Conservation (phyloP, 1,140 invertebrate genomes). For the Lepidurus couesii region DNA sequence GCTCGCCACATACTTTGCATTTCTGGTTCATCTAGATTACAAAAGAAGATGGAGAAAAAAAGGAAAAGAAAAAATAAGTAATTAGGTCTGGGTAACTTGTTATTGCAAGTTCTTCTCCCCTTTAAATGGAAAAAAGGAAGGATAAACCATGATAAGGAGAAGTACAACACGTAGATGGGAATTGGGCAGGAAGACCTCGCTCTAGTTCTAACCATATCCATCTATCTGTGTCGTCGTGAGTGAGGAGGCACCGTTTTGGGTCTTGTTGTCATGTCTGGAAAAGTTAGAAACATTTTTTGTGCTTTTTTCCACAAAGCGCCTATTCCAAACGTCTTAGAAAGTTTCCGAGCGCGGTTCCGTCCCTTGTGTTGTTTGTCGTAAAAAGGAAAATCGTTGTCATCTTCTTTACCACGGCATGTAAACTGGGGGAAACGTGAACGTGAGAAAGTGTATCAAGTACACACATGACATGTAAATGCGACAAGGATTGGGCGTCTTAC, state of each 20-base stretch:
- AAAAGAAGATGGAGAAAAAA: constrained; percentile 25
- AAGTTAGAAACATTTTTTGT: neutral
- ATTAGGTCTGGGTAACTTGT: neutral
- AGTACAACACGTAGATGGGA: neutral
- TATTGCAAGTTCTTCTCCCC: no score
- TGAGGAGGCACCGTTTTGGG: neutral
- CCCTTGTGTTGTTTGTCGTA: neutral
- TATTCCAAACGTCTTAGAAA: neutral
- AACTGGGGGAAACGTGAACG: neutral
- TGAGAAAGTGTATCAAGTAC: neutral
- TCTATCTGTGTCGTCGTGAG: constrained; percentile 12
- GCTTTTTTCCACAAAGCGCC: neutral
- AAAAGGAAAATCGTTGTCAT: constrained; percentile 10
- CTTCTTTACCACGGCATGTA: constrained; percentile 10
- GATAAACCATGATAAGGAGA: no score
- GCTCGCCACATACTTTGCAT: constrained; percentile 52
- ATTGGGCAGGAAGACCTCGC: neutral
- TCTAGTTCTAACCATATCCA: neutral
- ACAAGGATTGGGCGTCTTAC: neutral
- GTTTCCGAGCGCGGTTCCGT: constrained; percentile 3
- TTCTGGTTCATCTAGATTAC: constrained; percentile 44
- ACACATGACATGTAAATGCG: neutral
- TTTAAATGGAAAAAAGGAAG: no score
- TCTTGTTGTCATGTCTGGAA: neutral
- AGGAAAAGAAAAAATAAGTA: neutral